Base-by-base conservation (phyloP, 2,797 vertebrate species). In the Rachycentron canadum region DNA sequence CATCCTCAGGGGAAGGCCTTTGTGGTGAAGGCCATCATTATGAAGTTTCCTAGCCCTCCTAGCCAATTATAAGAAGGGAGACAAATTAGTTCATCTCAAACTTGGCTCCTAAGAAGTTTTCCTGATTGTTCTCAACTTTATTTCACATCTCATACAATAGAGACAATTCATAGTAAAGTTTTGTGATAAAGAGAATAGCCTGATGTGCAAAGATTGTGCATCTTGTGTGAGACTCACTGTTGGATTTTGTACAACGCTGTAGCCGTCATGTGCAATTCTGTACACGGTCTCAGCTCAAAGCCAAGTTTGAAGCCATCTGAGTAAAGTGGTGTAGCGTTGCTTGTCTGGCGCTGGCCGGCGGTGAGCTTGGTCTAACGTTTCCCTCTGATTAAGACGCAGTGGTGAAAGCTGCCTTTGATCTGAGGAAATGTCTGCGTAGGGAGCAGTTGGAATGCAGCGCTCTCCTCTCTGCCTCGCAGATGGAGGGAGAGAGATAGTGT, bases 361-460 rank as follows among this genome's bases (percentile, higher is more conserved):
- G 88, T 84, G 90, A 90, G 86, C 83, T 77, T 12, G 86, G 84
- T 84, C 78, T 79, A 79, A 82, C 83, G 78, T 85, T 78, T 90
- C 86, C 82, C 88, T 91, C 89, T 93, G 93, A 95, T 94, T 94
- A 91, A 93, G 93, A 93, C 84, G 73, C 90, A 76, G 91, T 81
- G 88, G 87, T 92, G 91, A 94, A 94, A 91, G 92, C 91, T 84
- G 87, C 80, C 93, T 94, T 95, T 94, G 94, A 95, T 95, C 93
- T 91, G 89, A 92, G 93, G 90, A 94, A 94, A 92, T 93, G 93
- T 94, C 92, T 93, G 92, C 67, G 81, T 87, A 74, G 91, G 92
- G 89, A 94, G 92, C 87, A 88, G 91, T 83, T 86, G 90, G 91
- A 93, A 94, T 95, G 91, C 89, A 49, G 85, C 85, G 78, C 88